Evolutionary conservation across 2,113 vertebrate genomes (phyloP).

Genomic region (Serilophus lunatus): DNA sequence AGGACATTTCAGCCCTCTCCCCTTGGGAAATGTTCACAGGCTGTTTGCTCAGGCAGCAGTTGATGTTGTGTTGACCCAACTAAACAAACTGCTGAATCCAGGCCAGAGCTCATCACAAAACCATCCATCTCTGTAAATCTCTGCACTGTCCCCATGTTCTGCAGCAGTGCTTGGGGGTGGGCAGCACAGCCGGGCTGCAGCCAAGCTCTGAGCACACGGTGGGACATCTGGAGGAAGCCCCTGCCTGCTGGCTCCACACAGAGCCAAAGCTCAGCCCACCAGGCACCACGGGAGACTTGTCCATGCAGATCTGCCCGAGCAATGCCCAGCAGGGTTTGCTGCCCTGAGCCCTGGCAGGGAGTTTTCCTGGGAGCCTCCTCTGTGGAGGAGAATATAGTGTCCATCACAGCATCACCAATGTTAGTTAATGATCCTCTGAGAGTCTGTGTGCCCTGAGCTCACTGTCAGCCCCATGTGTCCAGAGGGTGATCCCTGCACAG

Average conservation of each 20-base stretch:
- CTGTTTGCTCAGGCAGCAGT: not conserved
- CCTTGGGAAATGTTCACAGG: not conserved
- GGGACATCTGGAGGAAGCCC: not conserved
- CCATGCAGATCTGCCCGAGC: rapidly evolving
- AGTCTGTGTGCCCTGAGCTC: not conserved
- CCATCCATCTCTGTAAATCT: not conserved
- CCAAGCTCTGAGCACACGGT: not conserved
- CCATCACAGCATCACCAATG: not conserved
- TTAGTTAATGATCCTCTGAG: too few species aligned
- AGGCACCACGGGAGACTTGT: not conserved
- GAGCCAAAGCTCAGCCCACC: not conserved
- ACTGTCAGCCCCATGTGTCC: not conserved
- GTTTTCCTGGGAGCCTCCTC: not conserved
- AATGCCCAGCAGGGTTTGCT: rapidly evolving
- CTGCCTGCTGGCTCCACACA: not conserved
- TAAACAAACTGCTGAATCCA: not conserved
- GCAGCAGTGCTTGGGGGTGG: not conserved
- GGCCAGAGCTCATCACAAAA: not conserved
- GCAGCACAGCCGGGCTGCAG: not conserved
- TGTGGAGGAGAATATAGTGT: not conserved
- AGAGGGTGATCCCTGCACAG: not conserved
- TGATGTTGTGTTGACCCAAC: not conserved
- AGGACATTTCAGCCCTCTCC: not conserved
- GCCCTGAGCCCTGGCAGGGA: not conserved
- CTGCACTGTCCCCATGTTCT: not conserved